Conservation (phyloP, 2,888 invertebrate species). For the Himalopsyche kuldschensis region DNA sequence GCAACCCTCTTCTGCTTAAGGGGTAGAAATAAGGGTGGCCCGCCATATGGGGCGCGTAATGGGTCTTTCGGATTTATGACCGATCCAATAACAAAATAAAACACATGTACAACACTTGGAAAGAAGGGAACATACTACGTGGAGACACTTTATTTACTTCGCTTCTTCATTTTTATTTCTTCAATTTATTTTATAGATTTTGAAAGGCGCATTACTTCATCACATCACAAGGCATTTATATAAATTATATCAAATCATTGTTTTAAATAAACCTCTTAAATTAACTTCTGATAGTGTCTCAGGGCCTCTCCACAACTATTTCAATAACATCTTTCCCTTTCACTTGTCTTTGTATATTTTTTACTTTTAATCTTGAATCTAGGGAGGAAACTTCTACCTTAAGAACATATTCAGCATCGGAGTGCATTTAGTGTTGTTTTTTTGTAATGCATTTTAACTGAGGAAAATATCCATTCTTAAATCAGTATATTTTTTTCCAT, state of each 20-base stretch:
- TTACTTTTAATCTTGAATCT: too few species aligned
- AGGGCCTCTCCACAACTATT: too few species aligned
- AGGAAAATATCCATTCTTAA: too few species aligned
- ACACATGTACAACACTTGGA: conserved; percentile 21
- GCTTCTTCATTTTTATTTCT: not conserved
- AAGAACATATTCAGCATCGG: too few species aligned
- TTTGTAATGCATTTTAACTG: too few species aligned
- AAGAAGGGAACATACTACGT: not conserved
- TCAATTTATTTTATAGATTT: not conserved
- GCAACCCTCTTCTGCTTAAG: not conserved
- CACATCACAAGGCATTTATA: not conserved
- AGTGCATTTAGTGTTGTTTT: too few species aligned
- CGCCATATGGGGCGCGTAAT: conserved; percentile 32
- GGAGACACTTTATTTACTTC: not conserved
- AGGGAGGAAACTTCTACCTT: too few species aligned
- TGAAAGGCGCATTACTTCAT: not conserved
- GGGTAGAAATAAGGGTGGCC: not conserved
- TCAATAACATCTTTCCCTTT: too few species aligned
- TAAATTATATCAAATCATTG: not conserved
- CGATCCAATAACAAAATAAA: conserved; percentile 38
- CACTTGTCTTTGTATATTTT: too few species aligned
- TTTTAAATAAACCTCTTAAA: not conserved
- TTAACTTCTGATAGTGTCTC: too few species aligned
- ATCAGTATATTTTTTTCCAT: too few species aligned
- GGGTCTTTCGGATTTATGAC: conserved; percentile 36